phyloP scores from a whole-genome alignment of 2,113 vertebrate species.

The Girardinichthys multiradiatus region DNA sequence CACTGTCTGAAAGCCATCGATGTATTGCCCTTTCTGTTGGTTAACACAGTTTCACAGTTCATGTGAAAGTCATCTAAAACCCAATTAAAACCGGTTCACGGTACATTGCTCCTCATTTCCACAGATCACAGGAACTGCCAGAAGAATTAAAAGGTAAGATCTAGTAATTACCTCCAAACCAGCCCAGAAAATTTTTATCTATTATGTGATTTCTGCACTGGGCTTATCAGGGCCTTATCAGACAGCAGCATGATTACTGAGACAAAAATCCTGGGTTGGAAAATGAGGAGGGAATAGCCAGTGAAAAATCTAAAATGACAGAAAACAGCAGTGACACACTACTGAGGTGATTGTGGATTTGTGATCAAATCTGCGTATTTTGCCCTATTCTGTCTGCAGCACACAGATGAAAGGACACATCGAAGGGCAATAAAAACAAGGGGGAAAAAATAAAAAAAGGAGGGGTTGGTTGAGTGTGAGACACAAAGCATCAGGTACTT shows the following conservation, averaged over 20 bases:
- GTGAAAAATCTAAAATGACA: constrained; percentile 37
- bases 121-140: constrained; percentile 62
- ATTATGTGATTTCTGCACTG: constrained; percentile 56
- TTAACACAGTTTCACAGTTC: constrained; percentile 67
- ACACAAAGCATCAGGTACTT: background rate
- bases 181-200: constrained; percentile 45
- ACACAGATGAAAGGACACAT: constrained; percentile 50
- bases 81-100: constrained; percentile 65
- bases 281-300: constrained; percentile 38
- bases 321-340: constrained; percentile 20
- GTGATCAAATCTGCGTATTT: constrained; percentile 28
- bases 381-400: constrained; percentile 30
- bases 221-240: constrained; percentile 57
- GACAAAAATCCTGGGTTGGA: constrained; percentile 34
- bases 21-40: constrained; percentile 47
- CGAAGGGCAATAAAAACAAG: constrained; percentile 19
- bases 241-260: constrained; percentile 43
- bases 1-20: constrained; percentile 25
- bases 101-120: constrained; percentile 63
- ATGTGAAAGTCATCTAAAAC: constrained; percentile 69
- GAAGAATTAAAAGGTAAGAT: constrained; percentile 70
- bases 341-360: constrained; percentile 38
- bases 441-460: constrained; percentile 43
- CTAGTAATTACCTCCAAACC: constrained; percentile 66
- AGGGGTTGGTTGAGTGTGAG: constrained; percentile 44